A percentile compares a stretch with the other conserved stretches of the same genome.
phyloP scores from a whole-genome alignment of 1,140 invertebrate genomes.

The Drosophila ironensis region DNA sequence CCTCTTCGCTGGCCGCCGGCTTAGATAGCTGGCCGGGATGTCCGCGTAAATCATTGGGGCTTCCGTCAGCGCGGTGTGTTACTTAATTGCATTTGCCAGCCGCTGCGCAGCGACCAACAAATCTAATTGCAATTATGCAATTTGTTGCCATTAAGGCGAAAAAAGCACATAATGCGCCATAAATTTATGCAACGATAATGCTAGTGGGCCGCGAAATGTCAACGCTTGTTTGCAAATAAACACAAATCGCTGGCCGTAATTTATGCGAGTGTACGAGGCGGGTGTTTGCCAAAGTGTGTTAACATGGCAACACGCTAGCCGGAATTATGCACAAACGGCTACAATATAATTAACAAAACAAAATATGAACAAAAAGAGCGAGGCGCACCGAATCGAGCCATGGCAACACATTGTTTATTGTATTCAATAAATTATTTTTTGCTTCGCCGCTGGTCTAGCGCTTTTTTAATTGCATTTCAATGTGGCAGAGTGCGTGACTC shows the following conservation, averaged over 20 bases:
- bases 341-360: slow-evolving; percentile 42
- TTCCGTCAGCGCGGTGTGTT: slow-evolving; percentile 14
- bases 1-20: slow-evolving; percentile 1
- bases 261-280: slow-evolving; percentile 31
- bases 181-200: slow-evolving; percentile 63
- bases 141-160: slow-evolving; percentile 53
- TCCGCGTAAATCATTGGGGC: slow-evolving; percentile 18
- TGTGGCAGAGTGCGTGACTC: slow-evolving; percentile 57
- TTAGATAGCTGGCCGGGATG: slow-evolving; percentile 19
- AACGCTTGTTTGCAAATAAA: slow-evolving; percentile 71
- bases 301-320: slow-evolving; percentile 51
- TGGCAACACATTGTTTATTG: slow-evolving; percentile 61
- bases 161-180: slow-evolving; percentile 57
- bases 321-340: slow-evolving; percentile 27
- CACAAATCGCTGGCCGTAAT: slow-evolving; percentile 67
- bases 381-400: slow-evolving; percentile 27
- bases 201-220: slow-evolving; percentile 23
- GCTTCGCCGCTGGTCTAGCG: not conserved
- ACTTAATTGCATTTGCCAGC: slow-evolving; percentile 49
- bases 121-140: slow-evolving; percentile 79
- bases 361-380: slow-evolving; percentile 12
- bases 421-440: slow-evolving; percentile 49
- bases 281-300: slow-evolving; percentile 13
- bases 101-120: slow-evolving; percentile 34
- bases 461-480: slow-evolving; percentile 49